Evolutionary conservation across 2,113 vertebrate species (phyloP).

Genomic region (Taurulus bubalis): DNA sequence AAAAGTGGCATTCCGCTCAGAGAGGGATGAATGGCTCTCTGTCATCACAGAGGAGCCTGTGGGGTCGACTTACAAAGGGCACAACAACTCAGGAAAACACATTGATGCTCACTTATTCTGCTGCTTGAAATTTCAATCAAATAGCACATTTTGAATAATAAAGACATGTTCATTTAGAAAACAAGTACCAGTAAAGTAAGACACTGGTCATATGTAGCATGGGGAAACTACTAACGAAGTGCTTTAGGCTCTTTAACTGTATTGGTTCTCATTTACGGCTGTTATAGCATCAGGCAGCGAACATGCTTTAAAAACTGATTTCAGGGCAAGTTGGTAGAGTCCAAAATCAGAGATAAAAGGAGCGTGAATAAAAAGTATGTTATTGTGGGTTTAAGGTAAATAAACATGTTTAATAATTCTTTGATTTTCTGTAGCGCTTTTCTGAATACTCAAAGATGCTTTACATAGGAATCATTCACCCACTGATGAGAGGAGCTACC

Average conservation of each 20-base stretch:
- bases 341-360: not conserved
- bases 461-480: too few species aligned
- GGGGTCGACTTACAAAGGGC: constrained; percentile 62
- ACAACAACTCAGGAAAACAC: constrained; percentile 58
- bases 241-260: constrained; percentile 10
- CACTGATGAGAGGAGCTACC: too few species aligned
- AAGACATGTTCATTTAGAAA: constrained; percentile 9
- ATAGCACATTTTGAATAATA: constrained; percentile 8
- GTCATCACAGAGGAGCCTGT: constrained; percentile 62
- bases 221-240: not conserved
- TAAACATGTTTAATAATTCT: too few species aligned
- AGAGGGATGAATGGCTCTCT: constrained; percentile 69
- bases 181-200: not conserved
- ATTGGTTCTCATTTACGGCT: not conserved
- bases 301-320: not conserved
- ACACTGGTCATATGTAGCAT: constrained; percentile 1
- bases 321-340: not conserved
- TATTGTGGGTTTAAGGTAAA: not conserved
- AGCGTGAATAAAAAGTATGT: too few species aligned
- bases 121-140: constrained; percentile 38
- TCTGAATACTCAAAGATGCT: too few species aligned
- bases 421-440: too few species aligned
- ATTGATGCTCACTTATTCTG: constrained; percentile 41
- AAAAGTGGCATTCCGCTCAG: constrained; percentile 63
- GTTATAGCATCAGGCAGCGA: not conserved